Evolutionary conservation across 2,888 invertebrate genomes (phyloP).

Genomic region (Polydrusus cervinus): DNA sequence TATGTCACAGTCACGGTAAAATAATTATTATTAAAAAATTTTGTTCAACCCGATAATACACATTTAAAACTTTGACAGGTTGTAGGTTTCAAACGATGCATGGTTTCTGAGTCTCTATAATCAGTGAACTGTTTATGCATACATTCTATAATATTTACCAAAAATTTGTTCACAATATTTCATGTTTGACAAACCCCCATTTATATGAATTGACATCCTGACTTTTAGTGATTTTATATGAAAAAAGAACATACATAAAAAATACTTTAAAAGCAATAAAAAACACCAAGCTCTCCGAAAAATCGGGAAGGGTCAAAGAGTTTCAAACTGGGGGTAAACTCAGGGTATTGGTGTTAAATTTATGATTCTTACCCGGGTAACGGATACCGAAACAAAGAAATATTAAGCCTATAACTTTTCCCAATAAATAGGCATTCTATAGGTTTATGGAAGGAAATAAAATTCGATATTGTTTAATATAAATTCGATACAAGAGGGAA

Average conservation of each 20-base stretch:
- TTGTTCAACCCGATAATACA: too few relatives aligned
- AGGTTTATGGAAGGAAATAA: constrained; percentile 29
- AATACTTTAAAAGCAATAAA: constrained; percentile 18
- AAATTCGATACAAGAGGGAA: neutral
- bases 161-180: neutral
- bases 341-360: constrained; percentile 14
- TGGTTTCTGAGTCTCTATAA: too few relatives aligned
- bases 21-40: too few relatives aligned
- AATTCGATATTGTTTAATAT: constrained; percentile 21
- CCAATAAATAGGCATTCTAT: constrained; percentile 13
- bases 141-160: too few relatives aligned
- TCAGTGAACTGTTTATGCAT: too few relatives aligned
- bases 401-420: constrained; percentile 38
- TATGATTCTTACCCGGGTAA: constrained; percentile 18
- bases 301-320: neutral
- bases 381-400: constrained; percentile 28
- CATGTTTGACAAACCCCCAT: neutral
- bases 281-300: neutral
- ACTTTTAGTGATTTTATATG: neutral
- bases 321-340: neutral
- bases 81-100: too few relatives aligned
- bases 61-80: too few relatives aligned
- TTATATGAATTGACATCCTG: neutral
- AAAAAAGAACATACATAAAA: constrained; percentile 5
- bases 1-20: too few relatives aligned